Percentiles rank a stretch among this genome's conserved stretches.
Conservation (phyloP, 2,113 vertebrate species). For the Psophia crepitans region DNA sequence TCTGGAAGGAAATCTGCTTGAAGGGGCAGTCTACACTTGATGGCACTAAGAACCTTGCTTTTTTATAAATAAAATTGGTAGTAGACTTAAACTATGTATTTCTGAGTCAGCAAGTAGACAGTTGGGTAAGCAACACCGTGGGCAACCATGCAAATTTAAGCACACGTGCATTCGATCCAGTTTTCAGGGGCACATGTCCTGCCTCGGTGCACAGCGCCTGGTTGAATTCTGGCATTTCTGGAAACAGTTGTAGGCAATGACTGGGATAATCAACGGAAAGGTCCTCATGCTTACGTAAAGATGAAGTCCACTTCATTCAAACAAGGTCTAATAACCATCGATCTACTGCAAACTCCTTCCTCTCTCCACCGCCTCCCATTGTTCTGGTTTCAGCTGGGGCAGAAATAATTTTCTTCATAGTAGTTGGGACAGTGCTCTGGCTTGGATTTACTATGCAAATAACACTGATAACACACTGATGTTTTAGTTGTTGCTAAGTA, state of each 20-base stretch:
- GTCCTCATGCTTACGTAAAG: neutral
- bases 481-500: no score
- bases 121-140: neutral
- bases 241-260: neutral
- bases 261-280: neutral
- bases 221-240: neutral
- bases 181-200: accelerated
- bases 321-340: neutral
- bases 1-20: neutral
- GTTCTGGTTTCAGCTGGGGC: no score
- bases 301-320: neutral
- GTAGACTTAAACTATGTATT: neutral
- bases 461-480: no score
- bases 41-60: neutral
- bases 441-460: no score
- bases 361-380: neutral
- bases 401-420: no score
- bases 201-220: neutral
- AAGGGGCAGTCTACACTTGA: neutral
- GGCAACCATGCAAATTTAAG: no score
- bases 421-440: no score
- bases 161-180: no score
- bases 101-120: neutral
- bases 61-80: neutral
- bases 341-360: neutral